phyloP scores from a whole-genome alignment of 2,888 invertebrate genomes.

The Ceriagrion tenellum region DNA sequence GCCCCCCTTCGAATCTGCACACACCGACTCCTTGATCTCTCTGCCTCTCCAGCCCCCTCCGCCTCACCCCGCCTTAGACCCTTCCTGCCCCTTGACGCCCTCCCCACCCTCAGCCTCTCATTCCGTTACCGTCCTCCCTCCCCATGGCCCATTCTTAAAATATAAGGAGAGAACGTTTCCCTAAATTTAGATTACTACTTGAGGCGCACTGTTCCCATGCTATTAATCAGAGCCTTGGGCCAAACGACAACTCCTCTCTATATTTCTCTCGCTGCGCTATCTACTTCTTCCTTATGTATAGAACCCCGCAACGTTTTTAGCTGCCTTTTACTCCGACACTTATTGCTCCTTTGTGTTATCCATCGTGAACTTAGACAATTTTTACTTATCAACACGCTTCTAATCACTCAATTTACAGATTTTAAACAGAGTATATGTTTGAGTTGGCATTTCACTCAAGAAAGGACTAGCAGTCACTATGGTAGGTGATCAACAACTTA shows the following conservation, averaged over 20 bases:
- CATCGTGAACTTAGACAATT: too few species aligned
- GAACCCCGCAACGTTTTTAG: background rate
- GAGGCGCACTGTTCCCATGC: constrained; percentile 13
- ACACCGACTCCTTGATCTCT: background rate
- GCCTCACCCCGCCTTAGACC: background rate
- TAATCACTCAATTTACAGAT: too few species aligned
- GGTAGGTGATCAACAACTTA: too few species aligned
- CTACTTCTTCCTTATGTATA: background rate
- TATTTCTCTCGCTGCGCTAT: background rate
- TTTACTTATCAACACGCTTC: too few species aligned
- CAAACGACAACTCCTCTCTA: background rate
- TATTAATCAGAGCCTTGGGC: constrained; percentile 16
- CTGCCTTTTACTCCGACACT: background rate
- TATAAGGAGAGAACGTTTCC: constrained; percentile 52
- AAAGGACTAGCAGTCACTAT: too few species aligned
- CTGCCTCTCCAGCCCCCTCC: background rate
- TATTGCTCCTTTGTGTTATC: background rate
- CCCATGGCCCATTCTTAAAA: constrained; percentile 39
- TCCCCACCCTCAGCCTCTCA: background rate
- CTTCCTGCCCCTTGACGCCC: background rate
- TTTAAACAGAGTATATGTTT: too few species aligned
- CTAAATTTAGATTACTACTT: constrained; percentile 59
- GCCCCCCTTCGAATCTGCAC: constrained; percentile 13
- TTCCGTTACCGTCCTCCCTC: background rate
- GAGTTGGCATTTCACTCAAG: too few species aligned